Percentiles rank a stretch among this genome's conserved stretches.
Conservation (phyloP, 2,113 vertebrate species). For the Sakesphorus luctuosus region DNA sequence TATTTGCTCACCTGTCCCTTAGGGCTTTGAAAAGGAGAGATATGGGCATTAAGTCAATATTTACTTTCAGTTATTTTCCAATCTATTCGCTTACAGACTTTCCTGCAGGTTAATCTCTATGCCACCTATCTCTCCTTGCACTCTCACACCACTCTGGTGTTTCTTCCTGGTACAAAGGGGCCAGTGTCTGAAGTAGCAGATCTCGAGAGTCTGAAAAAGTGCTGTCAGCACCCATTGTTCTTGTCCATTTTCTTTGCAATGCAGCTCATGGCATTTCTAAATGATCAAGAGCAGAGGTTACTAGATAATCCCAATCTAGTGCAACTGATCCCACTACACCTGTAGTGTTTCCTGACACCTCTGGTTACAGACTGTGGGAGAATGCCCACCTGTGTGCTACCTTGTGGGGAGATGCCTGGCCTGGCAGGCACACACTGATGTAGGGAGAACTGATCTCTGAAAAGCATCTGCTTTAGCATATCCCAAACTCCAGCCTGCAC, state of each 20-base stretch:
- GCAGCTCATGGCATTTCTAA: background rate
- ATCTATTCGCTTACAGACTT: background rate
- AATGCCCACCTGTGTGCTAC: background rate
- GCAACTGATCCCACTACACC: background rate
- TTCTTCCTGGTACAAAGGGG: accelerated
- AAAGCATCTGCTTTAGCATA: background rate
- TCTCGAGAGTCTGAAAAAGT: background rate
- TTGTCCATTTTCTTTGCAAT: background rate
- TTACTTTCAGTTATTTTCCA: slow-evolving; percentile 7
- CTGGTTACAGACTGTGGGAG: background rate
- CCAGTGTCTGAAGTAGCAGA: background rate
- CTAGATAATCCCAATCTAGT: background rate
- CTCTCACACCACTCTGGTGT: background rate
- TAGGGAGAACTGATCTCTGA: background rate
- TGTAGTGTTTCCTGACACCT: background rate
- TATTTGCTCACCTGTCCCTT: background rate
- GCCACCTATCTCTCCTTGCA: background rate
- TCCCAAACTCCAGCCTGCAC: background rate
- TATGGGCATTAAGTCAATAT: background rate
- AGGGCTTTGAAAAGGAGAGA: background rate
- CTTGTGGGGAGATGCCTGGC: background rate
- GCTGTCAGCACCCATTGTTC: background rate
- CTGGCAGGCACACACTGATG: background rate
- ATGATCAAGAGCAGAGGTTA: background rate
- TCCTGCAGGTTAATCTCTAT: background rate